These are phyloP conservation scores for Fulica atra DNA, from an alignment of 2,113 vertebrate species.

Conservation along the genomic window DNA sequence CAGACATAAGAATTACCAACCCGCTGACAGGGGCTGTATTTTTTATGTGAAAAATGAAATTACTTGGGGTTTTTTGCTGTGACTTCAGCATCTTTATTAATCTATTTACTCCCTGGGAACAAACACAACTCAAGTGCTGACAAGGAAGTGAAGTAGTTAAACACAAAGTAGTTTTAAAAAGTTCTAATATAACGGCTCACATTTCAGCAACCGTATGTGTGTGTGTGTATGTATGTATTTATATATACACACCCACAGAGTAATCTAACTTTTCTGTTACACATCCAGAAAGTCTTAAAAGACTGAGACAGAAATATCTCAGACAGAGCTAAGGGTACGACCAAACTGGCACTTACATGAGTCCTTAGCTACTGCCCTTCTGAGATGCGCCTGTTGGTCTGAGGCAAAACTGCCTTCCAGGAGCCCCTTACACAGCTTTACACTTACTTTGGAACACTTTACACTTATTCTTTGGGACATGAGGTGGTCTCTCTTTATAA, in stretches of 20 bases:
- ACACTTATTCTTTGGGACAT: background rate
- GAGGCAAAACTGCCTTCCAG: background rate
- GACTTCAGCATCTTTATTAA: background rate
- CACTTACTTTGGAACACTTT: background rate
- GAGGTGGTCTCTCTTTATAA: background rate
- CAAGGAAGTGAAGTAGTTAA: background rate
- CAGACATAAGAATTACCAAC: background rate
- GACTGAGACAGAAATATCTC: background rate
- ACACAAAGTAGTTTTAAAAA: background rate
- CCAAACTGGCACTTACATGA: background rate
- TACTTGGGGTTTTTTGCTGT: background rate
- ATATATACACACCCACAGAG: fast-evolving
- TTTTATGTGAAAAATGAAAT: background rate
- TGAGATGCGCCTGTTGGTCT: background rate
- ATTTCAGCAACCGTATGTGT: background rate
- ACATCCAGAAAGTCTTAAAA: background rate
- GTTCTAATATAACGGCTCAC: background rate
- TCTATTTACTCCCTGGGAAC: background rate
- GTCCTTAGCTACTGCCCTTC: background rate
- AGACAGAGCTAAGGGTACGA: background rate
- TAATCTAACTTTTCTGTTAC: background rate
- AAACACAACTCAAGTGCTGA: background rate
- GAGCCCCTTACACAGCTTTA: background rate
- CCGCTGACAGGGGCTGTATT: background rate
- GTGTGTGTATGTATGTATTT: too few relatives aligned